Evolutionary conservation across 2,113 vertebrate genomes (phyloP).

Genomic region (Nothobranchius furzeri): DNA sequence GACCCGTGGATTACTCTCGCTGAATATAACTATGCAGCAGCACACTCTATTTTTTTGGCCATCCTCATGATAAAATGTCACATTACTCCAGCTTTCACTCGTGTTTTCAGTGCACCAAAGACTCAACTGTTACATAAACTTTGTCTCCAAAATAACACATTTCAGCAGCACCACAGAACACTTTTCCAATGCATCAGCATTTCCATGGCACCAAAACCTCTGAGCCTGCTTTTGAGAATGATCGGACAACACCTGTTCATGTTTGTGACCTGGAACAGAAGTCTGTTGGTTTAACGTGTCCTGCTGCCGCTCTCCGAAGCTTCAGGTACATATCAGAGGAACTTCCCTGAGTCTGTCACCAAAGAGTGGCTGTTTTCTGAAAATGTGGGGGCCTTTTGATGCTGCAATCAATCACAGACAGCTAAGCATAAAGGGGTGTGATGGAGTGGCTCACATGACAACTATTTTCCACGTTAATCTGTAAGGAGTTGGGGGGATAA

Average conservation of each 20-base stretch:
- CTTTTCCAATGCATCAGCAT: slow-evolving; percentile 69
- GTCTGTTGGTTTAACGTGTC: slow-evolving; percentile 34
- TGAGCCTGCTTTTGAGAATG: slow-evolving; percentile 48
- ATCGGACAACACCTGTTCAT: slow-evolving; percentile 62
- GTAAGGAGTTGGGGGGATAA: slow-evolving; percentile 56
- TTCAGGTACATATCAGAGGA: slow-evolving; percentile 13
- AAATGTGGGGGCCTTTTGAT: slow-evolving; percentile 42
- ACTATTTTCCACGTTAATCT: slow-evolving; percentile 68
- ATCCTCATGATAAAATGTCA: background rate
- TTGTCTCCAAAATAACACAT: slow-evolving; percentile 46
- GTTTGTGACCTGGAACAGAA: slow-evolving; percentile 51
- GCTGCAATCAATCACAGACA: slow-evolving; percentile 61
- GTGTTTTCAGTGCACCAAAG: slow-evolving; percentile 18
- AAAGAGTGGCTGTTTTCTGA: slow-evolving; percentile 21
- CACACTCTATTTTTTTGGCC: too few species aligned
- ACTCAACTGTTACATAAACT: slow-evolving; percentile 27
- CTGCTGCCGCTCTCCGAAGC: slow-evolving; percentile 17
- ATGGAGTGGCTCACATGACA: slow-evolving; percentile 55
- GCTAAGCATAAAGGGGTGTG: slow-evolving; percentile 49
- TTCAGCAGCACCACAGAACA: slow-evolving; percentile 30
- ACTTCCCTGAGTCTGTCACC: slow-evolving; percentile 42
- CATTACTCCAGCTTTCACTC: slow-evolving; percentile 3
- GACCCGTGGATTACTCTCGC: slow-evolving; percentile 21
- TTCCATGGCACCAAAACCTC: slow-evolving; percentile 49
- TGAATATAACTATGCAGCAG: background rate